Base-by-base conservation (phyloP, 2,797 vertebrate species). In the Sebastolobus alascanus region DNA sequence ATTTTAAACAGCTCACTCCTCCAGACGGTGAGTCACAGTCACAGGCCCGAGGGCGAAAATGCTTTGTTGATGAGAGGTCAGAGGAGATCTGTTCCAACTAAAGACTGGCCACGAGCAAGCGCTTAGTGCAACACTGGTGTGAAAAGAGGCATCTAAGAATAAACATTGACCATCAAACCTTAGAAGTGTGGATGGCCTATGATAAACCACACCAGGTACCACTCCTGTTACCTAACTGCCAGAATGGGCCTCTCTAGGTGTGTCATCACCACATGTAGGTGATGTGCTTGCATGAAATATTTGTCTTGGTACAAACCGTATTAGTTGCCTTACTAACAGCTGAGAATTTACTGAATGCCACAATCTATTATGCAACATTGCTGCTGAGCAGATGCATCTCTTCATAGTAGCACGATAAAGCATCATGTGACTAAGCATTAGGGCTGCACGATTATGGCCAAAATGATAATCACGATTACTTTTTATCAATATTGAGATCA, bases 11-110 rank as follows among this genome's bases (percentile, higher is more conserved):
- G 52, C 75, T 64, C 60, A 73, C 79, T 84, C 88, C 84, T 83
- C 82, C 86, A 87, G 73, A 87, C 68, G 70, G 65, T 90, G 89
- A 90, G 38, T 89, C 90, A 90, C 46, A 80, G 59, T 71, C 61
- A 82, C 68, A 82, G 65, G 82, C 82, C 81, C 66, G 73, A 79
- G 68, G 80, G 77, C 14, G 16, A 81, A 83, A 88, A 86, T 22
- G 70, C 25, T 82, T 75, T 82, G 82, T 77, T 87, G 87, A 89
- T 87, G 78, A 88, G 66, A 80, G 83, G 84, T 86, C 73, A 85
- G 73, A 73, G 58, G 58, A 73, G 52, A 84, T 29, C 54, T 73
- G 73, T 63, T 67, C 56, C 60, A 56, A 65, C 29, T 76, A 65
- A 83, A 60, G 38, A 73, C 71, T 75, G 61, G 58, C 40, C 60